phyloP scores from a whole-genome alignment of 2,888 invertebrate genomes.

The Anoplius nigerrimus region DNA sequence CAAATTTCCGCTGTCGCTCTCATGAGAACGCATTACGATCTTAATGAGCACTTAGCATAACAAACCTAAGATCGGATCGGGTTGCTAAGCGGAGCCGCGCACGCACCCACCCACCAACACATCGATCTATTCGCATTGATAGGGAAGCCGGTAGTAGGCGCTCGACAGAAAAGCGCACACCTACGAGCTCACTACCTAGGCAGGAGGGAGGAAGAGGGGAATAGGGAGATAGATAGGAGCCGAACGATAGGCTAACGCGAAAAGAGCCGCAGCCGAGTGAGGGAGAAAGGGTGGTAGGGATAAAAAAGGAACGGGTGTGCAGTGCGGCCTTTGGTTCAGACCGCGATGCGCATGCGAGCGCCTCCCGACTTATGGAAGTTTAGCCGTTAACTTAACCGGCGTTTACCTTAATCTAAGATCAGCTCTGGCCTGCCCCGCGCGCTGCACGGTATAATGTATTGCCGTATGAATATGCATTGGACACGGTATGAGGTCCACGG shows the following conservation, averaged over 20 bases:
- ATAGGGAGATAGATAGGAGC: neutral
- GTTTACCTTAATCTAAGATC: constrained; percentile 76
- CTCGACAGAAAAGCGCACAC: constrained; percentile 2
- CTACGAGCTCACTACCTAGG: neutral
- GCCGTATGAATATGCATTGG: constrained; percentile 74
- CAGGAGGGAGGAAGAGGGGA: neutral
- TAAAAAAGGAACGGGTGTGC: constrained; percentile 5
- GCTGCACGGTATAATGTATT: constrained; percentile 68
- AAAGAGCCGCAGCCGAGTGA: neutral
- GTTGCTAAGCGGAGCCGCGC: constrained; percentile 59
- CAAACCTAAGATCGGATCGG: constrained; percentile 70
- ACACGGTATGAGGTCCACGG: constrained; percentile 65
- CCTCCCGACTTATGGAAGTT: constrained; percentile 71
- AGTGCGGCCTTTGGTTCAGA: constrained; percentile 33
- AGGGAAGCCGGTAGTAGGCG: constrained; percentile 11
- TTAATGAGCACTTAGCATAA: constrained; percentile 73
- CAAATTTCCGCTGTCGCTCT: constrained; percentile 59
- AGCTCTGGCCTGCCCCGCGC: constrained; percentile 63
- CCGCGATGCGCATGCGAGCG: constrained; percentile 70
- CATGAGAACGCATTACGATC: constrained; percentile 68
- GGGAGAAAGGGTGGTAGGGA: neutral
- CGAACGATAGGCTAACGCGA: neutral
- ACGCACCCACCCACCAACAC: constrained; percentile 30
- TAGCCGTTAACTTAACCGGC: constrained; percentile 76
- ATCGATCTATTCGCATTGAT: too few species aligned